Evolutionary conservation across 2,888 invertebrate species (phyloP).

Genomic region (Saturnia japonica): DNA sequence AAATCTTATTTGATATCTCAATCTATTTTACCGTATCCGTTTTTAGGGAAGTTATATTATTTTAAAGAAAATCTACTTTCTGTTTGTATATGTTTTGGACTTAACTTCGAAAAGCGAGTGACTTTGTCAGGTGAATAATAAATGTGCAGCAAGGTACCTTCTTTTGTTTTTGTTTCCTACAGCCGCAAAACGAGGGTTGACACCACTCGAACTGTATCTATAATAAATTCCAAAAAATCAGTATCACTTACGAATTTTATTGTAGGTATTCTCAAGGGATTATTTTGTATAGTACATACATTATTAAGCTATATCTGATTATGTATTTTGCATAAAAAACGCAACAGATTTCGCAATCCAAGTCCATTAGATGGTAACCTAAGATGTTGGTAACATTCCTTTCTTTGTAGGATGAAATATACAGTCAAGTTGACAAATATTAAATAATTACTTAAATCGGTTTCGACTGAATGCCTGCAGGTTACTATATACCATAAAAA

Average conservation of each 20-base stretch:
- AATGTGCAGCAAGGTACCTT: conserved; percentile 56
- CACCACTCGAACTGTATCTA: conserved; percentile 23
- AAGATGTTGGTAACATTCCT: too few species aligned
- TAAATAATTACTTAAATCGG: too few species aligned
- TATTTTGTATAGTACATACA: too few species aligned
- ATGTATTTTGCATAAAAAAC: too few species aligned
- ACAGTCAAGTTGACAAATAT: not conserved
- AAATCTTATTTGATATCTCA: conserved; percentile 5
- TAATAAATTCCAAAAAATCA: not conserved
- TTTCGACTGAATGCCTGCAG: too few species aligned
- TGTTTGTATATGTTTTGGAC: conserved; percentile 48
- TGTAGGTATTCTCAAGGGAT: too few species aligned
- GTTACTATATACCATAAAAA: too few species aligned
- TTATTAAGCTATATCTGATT: too few species aligned
- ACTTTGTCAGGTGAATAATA: conserved; percentile 71
- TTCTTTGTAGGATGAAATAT: not conserved
- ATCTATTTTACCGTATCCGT: conserved; percentile 34
- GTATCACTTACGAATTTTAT: not conserved
- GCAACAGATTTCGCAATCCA: too few species aligned
- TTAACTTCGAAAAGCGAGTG: conserved; percentile 60
- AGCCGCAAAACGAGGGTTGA: conserved; percentile 18
- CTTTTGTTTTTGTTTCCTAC: conserved; percentile 53
- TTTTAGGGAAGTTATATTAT: conserved; percentile 47
- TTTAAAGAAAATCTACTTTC: conserved; percentile 56
- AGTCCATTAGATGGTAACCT: too few species aligned